phyloP scores from a whole-genome alignment of 2,113 vertebrate species.

The Pluvialis apricaria region DNA sequence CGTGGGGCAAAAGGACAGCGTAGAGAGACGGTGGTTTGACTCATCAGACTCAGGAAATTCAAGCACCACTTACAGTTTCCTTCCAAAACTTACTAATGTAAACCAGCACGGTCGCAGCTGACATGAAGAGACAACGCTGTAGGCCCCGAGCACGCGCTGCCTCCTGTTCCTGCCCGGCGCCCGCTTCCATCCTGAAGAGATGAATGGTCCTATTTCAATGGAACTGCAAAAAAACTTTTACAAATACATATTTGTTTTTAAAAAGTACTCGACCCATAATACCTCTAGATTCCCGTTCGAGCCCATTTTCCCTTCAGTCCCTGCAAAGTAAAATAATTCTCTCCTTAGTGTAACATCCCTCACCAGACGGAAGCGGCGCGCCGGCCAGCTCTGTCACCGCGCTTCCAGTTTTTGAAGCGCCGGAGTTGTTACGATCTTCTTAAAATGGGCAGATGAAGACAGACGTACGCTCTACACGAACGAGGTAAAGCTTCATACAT shows the following conservation, averaged over 20 bases:
- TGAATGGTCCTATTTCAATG: not conserved
- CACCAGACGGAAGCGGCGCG: too few species aligned
- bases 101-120: not conserved
- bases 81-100: not conserved
- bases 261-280: not conserved
- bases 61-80: not conserved
- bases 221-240: not conserved
- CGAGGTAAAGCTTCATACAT: constrained; percentile 16
- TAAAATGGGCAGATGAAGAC: not conserved
- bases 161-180: not conserved
- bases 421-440: not conserved
- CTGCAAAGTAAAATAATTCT: not conserved
- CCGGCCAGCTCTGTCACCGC: not conserved
- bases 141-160: not conserved
- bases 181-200: not conserved
- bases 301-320: not conserved
- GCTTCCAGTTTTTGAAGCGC: not conserved
- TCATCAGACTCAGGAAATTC: not conserved
- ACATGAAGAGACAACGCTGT: not conserved
- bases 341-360: not conserved
- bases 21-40: not conserved
- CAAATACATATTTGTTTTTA: not conserved
- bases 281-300: not conserved
- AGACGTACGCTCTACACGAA: not conserved
- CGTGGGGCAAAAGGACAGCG: not conserved